A percentile compares a stretch with the other conserved stretches of the same genome.
phyloP scores from a whole-genome alignment of 2,113 vertebrate species.

The Microcebus tavaratra region DNA sequence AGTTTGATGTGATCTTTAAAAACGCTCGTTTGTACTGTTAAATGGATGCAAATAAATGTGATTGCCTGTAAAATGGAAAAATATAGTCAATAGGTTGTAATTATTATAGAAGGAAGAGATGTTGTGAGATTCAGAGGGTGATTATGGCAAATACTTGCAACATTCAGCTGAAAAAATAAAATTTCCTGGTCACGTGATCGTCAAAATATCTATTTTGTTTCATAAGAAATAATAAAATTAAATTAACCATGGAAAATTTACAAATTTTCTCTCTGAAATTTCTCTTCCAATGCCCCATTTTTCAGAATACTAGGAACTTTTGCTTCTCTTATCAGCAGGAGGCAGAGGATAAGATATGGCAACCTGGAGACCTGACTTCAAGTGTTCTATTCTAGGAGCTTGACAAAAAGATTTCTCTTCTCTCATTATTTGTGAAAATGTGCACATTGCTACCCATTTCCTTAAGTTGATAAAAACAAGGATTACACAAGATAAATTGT shows the following conservation, averaged over 20 bases:
- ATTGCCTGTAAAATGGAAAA: neutral
- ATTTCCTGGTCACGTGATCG: neutral
- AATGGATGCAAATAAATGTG: neutral
- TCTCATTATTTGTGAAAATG: slow-evolving; percentile 15
- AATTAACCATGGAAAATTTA: neutral
- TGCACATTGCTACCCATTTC: neutral
- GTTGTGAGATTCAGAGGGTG: neutral
- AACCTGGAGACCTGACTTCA: neutral
- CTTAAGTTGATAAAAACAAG: neutral
- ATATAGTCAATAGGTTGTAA: neutral
- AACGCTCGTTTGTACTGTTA: neutral
- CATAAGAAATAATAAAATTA: neutral
- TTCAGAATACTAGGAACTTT: neutral
- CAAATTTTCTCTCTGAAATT: neutral
- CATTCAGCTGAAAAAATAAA: neutral
- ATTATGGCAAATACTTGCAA: neutral
- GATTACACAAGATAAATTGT: neutral
- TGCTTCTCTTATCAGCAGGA: neutral
- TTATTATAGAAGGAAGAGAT: neutral
- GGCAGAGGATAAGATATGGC: neutral
- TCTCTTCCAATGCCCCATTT: neutral
- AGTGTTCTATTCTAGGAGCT: neutral
- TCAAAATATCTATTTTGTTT: neutral
- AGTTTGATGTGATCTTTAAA: neutral
- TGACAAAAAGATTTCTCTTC: slow-evolving; percentile 2